Conservation (phyloP, 2,113 vertebrate genomes). For the Arenaria interpres region DNA sequence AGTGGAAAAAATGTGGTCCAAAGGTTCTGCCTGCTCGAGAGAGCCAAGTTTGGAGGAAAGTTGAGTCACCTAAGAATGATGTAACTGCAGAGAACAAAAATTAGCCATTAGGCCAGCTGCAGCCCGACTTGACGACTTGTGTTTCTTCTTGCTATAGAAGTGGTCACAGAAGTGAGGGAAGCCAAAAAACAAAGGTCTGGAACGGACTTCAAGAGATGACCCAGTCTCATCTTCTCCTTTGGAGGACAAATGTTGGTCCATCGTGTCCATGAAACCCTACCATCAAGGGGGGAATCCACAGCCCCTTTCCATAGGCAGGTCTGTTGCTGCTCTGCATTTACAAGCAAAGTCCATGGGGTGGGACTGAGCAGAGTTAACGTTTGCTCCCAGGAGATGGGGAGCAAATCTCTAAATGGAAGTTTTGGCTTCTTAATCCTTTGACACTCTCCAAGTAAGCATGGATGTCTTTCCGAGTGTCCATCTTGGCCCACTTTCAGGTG, state of each 20-base stretch:
- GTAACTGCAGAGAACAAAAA: neutral
- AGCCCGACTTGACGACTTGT: neutral
- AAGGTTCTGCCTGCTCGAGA: neutral
- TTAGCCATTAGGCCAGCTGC: neutral
- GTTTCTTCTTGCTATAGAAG: neutral
- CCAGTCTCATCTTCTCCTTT: neutral
- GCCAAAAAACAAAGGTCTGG: neutral
- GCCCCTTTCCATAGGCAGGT: neutral
- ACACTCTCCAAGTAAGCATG: neutral
- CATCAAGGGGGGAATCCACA: neutral
- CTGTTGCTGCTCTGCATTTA: neutral
- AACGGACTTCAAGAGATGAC: neutral
- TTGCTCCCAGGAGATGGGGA: neutral
- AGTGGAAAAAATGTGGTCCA: constrained; percentile 25
- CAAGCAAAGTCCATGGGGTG: fast-evolving
- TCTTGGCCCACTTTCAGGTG: neutral
- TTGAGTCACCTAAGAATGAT: neutral
- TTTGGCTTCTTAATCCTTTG: neutral
- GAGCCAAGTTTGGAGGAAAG: neutral
- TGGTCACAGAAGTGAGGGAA: neutral
- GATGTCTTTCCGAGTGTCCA: neutral
- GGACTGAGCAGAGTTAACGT: neutral
- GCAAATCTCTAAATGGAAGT: neutral
- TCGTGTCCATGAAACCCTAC: neutral
- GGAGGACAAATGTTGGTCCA: neutral